phyloP scores from a whole-genome alignment of 2,888 invertebrate species.

The Aleiodes testaceus region DNA sequence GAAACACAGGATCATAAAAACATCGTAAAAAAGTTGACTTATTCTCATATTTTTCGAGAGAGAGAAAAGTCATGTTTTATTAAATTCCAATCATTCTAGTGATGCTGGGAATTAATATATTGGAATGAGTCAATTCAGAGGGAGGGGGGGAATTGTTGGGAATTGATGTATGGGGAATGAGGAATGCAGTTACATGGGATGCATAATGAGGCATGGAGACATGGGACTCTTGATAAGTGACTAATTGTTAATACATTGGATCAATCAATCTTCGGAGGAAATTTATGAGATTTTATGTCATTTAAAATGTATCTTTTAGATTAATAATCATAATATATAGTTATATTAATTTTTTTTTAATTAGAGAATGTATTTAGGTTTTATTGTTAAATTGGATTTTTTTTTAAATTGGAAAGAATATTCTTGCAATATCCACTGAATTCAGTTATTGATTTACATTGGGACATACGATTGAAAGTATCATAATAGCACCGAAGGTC shows the following conservation, averaged over 20 bases:
- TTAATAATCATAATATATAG: too few relatives aligned
- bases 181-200: conserved; percentile 44
- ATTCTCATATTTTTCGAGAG: conserved; percentile 30
- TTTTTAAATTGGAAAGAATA: neutral
- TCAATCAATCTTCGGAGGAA: too few relatives aligned
- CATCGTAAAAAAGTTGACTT: conserved; percentile 67
- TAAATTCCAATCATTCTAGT: neutral
- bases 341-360: too few relatives aligned
- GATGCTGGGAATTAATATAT: neutral
- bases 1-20: conserved; percentile 62
- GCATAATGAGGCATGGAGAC: conserved; percentile 51
- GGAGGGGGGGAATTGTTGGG: conserved; percentile 24
- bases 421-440: conserved; percentile 51
- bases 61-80: conserved; percentile 8
- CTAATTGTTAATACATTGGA: neutral
- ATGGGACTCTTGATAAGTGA: neutral
- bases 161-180: conserved; percentile 48
- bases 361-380: too few relatives aligned
- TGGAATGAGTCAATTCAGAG: conserved; percentile 15
- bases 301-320: too few relatives aligned
- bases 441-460: conserved; percentile 54
- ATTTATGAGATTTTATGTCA: too few relatives aligned
- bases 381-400: too few relatives aligned
- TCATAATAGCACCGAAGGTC: conserved; percentile 53
- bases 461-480: conserved; percentile 52